Conservation (phyloP, 2,113 vertebrate genomes). For the Anolis carolinensis region DNA sequence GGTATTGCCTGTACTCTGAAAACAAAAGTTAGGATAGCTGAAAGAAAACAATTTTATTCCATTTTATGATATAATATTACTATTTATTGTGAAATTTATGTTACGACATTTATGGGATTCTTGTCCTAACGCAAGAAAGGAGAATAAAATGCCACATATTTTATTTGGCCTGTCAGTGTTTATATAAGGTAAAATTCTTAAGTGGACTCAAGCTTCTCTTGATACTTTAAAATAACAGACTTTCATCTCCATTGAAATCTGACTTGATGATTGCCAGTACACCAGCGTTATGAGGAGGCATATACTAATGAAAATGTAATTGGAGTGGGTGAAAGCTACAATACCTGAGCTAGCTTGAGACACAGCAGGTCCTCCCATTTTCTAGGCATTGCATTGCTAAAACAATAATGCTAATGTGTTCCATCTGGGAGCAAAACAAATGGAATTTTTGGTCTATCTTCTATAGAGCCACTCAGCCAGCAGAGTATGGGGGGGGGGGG, state of each 20-base stretch:
- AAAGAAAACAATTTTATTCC: neutral
- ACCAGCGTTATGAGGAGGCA: neutral
- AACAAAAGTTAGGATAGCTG: neutral
- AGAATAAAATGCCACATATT: neutral
- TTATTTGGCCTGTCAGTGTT: neutral
- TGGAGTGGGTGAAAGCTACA: conserved; percentile 19
- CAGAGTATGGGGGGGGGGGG: neutral
- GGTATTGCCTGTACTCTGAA: too few relatives aligned
- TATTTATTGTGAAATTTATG: neutral
- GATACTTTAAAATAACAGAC: neutral
- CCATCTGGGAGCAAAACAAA: conserved; percentile 35
- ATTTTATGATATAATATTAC: neutral
- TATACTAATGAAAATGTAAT: neutral
- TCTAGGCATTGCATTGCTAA: conserved; percentile 19
- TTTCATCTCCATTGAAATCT: conserved; percentile 2
- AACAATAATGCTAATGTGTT: conserved; percentile 28
- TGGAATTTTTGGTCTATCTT: conserved; percentile 35
- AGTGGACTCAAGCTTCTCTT: neutral
- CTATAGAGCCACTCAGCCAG: conserved; percentile 15
- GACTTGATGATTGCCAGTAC: neutral
- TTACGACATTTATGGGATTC: neutral
- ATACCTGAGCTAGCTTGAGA: conserved; percentile 39
- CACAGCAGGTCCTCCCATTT: conserved; percentile 37
- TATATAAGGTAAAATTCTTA: neutral
- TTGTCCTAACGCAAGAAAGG: neutral